Evolutionary conservation across 2,888 invertebrate genomes (phyloP).

Genomic region (Myopa tessellatipennis): DNA sequence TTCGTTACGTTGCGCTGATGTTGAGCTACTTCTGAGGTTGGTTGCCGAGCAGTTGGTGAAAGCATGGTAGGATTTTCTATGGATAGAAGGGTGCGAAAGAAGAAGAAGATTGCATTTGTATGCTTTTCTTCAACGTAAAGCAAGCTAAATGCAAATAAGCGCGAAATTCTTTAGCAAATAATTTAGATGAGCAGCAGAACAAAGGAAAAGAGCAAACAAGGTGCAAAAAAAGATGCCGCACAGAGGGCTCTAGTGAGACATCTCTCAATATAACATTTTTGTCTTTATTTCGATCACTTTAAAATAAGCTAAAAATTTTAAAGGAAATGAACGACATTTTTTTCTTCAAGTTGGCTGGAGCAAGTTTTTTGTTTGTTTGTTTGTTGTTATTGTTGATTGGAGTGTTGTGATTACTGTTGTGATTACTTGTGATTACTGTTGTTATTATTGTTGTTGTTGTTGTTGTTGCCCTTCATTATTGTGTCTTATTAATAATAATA

Average conservation of each 20-base stretch:
- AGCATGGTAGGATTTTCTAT: constrained; percentile 25
- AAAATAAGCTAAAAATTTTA: too few relatives aligned
- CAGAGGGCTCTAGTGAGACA: neutral
- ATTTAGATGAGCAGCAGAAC: constrained; percentile 29
- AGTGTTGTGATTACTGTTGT: neutral
- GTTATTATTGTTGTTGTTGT: neutral
- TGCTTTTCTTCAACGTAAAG: constrained; percentile 26
- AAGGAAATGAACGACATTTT: too few relatives aligned
- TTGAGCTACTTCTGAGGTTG: constrained; percentile 42
- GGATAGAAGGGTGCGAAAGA: constrained; percentile 37
- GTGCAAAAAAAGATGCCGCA: neutral
- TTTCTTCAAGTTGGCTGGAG: too few relatives aligned
- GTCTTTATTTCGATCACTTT: neutral
- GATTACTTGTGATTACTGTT: neutral
- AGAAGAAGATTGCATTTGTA: neutral
- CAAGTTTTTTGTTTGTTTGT: neutral
- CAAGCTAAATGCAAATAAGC: constrained; percentile 57
- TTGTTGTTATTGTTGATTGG: neutral
- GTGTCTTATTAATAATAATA: constrained; percentile 30
- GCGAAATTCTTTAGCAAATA: constrained; percentile 54
- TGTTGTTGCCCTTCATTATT: constrained; percentile 37
- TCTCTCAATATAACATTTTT: neutral
- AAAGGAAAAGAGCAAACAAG: neutral
- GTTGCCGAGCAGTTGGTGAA: neutral
- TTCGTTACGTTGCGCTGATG: constrained; percentile 12